Evolutionary conservation across 2,113 vertebrate genomes (phyloP).

Genomic region (Anas platyrhynchos): DNA sequence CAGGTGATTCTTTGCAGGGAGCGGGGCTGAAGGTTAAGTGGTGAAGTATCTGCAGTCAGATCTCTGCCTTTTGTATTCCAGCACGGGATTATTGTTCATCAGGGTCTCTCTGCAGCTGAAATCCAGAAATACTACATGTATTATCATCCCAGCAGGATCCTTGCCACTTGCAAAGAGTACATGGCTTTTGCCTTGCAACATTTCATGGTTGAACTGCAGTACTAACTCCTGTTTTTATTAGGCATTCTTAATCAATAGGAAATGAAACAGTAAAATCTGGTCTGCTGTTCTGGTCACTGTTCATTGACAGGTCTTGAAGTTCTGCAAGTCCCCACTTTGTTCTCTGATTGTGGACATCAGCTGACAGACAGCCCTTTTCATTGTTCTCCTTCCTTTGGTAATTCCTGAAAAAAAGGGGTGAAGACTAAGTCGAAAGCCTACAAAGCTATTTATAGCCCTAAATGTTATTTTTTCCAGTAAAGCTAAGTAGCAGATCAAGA

Average conservation of each 20-base stretch:
- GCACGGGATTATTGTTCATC: slow-evolving; percentile 10
- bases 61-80: slow-evolving; percentile 29
- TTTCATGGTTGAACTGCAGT: not conserved
- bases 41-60: not conserved
- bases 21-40: not conserved
- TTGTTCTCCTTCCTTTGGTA: not conserved
- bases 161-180: not conserved
- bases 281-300: not conserved
- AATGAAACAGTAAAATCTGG: not conserved
- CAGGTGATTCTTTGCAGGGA: not conserved
- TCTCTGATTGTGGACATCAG: not conserved
- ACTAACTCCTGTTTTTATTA: not conserved
- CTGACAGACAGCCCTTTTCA: not conserved
- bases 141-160: not conserved
- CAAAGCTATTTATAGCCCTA: not conserved
- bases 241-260: not conserved
- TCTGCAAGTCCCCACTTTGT: slow-evolving; percentile 6
- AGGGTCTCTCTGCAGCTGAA: not conserved
- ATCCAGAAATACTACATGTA: not conserved
- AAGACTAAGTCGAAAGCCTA: not conserved
- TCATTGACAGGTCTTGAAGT: not conserved
- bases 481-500: slow-evolving; percentile 43
- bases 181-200: not conserved
- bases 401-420: slow-evolving; percentile 5
- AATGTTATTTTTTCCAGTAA: slow-evolving; percentile 9